Base-by-base conservation (phyloP, 37 sponge, comb jelly and placozoan species). In the Tethya wilhelma region DNA sequence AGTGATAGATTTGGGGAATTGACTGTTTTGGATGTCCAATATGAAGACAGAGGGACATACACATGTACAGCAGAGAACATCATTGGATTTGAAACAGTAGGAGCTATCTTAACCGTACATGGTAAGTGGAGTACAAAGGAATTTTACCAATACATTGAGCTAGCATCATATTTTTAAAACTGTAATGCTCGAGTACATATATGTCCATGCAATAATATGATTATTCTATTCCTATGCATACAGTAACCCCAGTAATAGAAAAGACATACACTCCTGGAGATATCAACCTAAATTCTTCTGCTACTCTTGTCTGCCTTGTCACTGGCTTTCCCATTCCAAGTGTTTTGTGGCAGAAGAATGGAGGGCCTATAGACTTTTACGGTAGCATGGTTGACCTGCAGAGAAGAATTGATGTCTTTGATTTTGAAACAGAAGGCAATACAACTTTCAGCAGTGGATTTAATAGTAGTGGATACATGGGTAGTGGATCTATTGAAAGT, bases 11-110 rank as follows among this genome's bases (percentile, higher is more conserved):
- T 84, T 84, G 90, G 90, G 22, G 33, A 55, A 11, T 67, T 91
- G 67, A 67, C 83, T 23, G 71, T 91, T 38, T 31, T 4, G 2
- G 30, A 86, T 77, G 78, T 83, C 2, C 56, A 41, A 36, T 91
- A 73, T 79, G 64, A 67, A 26, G 87, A 91, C 56, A 62, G 92
- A 40, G 92, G 92, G 43, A 55, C 30, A 22, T 91, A 91, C 72
- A 73, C 31, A 22, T 91, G 92, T 69, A 64, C 40, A 17, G 79
- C 82, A 17, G 29, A 19, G 22, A 91, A 91, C 55, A 38, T 5
- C 5, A 20, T 81, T 73, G 84, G 74, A 4, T 40, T 9, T 42
- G 68, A 44, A 5, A 26, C 62, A 2, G 66, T 74, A 1, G 23
- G 23, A 34, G 87, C 84, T 22, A 74, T 71, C 39, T 79, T 91